Percentiles rank a stretch among this genome's conserved stretches.
phyloP scores from a whole-genome alignment of 2,113 vertebrate genomes.

The Morone saxatilis region DNA sequence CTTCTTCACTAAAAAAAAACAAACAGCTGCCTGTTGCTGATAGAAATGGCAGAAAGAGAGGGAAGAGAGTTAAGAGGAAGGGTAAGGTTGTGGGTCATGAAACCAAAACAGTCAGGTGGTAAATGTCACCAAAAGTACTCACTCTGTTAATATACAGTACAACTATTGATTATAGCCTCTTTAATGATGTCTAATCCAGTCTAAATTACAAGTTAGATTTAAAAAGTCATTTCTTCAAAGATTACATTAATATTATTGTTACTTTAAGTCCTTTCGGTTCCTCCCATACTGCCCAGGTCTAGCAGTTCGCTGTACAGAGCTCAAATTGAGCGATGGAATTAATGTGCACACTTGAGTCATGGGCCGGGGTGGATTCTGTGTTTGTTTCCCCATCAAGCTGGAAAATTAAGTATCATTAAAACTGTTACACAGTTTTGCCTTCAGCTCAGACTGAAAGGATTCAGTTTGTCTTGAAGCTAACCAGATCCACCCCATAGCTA shows the following conservation, averaged over 20 bases:
- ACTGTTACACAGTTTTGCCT: conserved; percentile 4
- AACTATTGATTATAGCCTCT: background rate
- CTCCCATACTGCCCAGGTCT: background rate
- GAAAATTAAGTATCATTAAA: conserved; percentile 33
- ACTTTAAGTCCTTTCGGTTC: background rate
- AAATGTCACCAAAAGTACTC: too few species aligned
- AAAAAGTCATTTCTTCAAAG: background rate
- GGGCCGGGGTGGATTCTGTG: background rate
- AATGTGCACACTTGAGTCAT: background rate
- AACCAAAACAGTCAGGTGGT: background rate
- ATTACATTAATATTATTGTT: background rate
- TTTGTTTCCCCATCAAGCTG: conserved; percentile 30
- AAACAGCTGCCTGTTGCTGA: background rate
- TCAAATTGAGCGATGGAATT: background rate
- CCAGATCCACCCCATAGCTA: conserved; percentile 53
- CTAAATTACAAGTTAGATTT: background rate
- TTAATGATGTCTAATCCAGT: background rate
- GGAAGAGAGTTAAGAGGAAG: background rate
- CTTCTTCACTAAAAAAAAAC: background rate
- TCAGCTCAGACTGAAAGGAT: conserved; percentile 33
- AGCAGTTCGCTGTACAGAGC: background rate
- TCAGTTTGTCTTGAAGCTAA: conserved; percentile 38
- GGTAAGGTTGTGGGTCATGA: background rate
- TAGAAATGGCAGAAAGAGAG: background rate
- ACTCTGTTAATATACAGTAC: background rate